These are phyloP conservation scores for Nephrocerus scutellatus DNA, from an alignment of 2,888 invertebrate species.

Conservation along the genomic window DNA sequence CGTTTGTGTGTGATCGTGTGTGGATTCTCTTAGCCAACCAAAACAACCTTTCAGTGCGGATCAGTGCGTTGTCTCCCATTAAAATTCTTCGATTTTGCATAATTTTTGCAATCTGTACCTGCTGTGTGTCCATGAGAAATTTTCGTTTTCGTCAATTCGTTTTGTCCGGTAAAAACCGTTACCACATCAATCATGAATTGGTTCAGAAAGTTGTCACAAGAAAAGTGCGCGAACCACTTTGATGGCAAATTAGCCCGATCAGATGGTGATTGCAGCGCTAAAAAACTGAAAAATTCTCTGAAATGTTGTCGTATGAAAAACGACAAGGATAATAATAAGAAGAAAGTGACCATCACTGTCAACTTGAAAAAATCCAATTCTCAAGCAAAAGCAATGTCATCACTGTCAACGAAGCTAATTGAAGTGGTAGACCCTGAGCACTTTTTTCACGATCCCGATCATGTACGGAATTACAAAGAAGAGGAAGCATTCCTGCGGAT, in stretches of 20 bases:
- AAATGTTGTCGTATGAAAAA: not conserved
- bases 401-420: slow-evolving; percentile 27
- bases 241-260: slow-evolving; percentile 12
- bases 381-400: no score
- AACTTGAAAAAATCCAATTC: slow-evolving; percentile 25
- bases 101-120: slow-evolving; percentile 1
- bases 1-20: slow-evolving; percentile 9
- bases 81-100: not conserved
- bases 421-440: slow-evolving; percentile 43
- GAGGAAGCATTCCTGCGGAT: slow-evolving; percentile 39
- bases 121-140: slow-evolving; percentile 53
- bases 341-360: not conserved
- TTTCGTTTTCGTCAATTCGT: slow-evolving; percentile 56
- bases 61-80: not conserved
- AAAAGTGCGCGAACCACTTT: slow-evolving; percentile 50
- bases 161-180: slow-evolving; percentile 58
- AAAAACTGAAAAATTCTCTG: slow-evolving; percentile 2
- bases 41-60: not conserved
- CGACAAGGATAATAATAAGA: not conserved
- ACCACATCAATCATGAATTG: slow-evolving; percentile 56
- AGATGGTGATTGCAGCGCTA: not conserved
- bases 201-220: slow-evolving; percentile 59
- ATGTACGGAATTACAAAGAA: slow-evolving; percentile 41
- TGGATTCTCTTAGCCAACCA: not conserved
- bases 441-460: slow-evolving; percentile 46